phyloP scores from a whole-genome alignment of 2,797 vertebrate species.

The Pangasius krempfi region DNA sequence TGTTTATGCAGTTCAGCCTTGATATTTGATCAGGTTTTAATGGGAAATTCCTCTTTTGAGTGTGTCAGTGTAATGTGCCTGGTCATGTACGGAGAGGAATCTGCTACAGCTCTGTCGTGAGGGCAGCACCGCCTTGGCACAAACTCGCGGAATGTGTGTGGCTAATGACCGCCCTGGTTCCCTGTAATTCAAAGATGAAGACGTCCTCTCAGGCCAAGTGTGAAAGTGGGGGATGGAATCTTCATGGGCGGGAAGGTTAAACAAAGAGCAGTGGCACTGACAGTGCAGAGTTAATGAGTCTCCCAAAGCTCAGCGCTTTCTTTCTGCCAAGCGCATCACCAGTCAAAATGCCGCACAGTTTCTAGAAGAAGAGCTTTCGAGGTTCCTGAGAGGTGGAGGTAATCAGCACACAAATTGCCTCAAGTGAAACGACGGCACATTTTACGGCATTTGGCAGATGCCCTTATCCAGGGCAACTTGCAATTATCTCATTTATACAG shows the following conservation, averaged over 20 bases:
- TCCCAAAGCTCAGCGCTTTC: conserved; percentile 16
- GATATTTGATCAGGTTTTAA: background rate
- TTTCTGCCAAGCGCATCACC: conserved; percentile 40
- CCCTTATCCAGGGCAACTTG: too few species aligned
- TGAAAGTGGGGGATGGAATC: conserved; percentile 19
- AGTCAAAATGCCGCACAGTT: conserved; percentile 12
- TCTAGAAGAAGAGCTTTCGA: conserved; percentile 14
- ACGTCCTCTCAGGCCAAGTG: conserved; percentile 33
- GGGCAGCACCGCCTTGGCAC: conserved; percentile 13
- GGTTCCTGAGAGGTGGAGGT: conserved; percentile 10
- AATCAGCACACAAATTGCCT: conserved; percentile 12
- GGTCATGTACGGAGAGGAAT: background rate
- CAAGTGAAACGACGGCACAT: conserved; percentile 51
- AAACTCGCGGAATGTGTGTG: background rate
- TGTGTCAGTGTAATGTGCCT: background rate
- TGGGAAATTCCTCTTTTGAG: background rate
- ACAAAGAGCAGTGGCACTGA: conserved; percentile 46
- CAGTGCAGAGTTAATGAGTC: conserved; percentile 44
- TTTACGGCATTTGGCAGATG: too few species aligned
- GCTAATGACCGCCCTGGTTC: conserved; percentile 43
- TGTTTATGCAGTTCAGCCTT: background rate
- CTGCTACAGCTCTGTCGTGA: background rate
- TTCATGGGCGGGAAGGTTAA: conserved; percentile 46
- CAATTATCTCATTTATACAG: too few species aligned
- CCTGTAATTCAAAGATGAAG: conserved; percentile 51